A percentile compares a stretch with the other conserved stretches of the same genome.
These are phyloP conservation scores for Tuberolachnus salignus DNA, from an alignment of 2,888 invertebrate genomes.

Conservation along the genomic window DNA sequence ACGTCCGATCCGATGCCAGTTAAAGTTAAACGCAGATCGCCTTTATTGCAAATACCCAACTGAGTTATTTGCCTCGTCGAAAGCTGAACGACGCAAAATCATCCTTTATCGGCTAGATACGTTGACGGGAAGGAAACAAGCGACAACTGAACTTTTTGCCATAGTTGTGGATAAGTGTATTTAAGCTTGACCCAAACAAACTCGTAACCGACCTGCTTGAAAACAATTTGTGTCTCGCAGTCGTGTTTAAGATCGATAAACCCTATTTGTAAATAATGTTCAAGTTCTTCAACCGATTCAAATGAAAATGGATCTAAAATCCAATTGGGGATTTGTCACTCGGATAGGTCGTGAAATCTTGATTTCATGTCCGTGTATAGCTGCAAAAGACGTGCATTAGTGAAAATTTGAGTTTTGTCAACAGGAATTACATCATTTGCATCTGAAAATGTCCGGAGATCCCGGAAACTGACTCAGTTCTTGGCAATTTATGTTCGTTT, in stretches of 20 bases:
- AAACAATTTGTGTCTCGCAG: constrained; percentile 38
- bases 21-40: constrained; percentile 1
- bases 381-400: no score
- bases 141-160: constrained; percentile 12
- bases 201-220: constrained; percentile 19
- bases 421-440: constrained; percentile 33
- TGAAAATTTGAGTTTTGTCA: no score
- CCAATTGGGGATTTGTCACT: no score
- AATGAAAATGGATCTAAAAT: no score
- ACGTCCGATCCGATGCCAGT: no score
- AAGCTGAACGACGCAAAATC: constrained; percentile 26
- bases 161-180: constrained; percentile 18
- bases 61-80: constrained; percentile 17
- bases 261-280: constrained; percentile 40
- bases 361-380: no score
- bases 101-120: constrained; percentile 23
- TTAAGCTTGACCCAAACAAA: constrained; percentile 12
- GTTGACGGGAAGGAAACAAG: constrained; percentile 34
- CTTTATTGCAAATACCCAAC: no score
- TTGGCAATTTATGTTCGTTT: no score
- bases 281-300: no score
- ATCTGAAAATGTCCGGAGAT: constrained; percentile 37
- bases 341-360: no score
- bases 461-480: constrained; percentile 33
- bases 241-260: constrained; percentile 49